A percentile compares a stretch with the other conserved stretches of the same genome.
phyloP scores from a whole-genome alignment of 2,113 vertebrate genomes.

The Thymallus thymallus region DNA sequence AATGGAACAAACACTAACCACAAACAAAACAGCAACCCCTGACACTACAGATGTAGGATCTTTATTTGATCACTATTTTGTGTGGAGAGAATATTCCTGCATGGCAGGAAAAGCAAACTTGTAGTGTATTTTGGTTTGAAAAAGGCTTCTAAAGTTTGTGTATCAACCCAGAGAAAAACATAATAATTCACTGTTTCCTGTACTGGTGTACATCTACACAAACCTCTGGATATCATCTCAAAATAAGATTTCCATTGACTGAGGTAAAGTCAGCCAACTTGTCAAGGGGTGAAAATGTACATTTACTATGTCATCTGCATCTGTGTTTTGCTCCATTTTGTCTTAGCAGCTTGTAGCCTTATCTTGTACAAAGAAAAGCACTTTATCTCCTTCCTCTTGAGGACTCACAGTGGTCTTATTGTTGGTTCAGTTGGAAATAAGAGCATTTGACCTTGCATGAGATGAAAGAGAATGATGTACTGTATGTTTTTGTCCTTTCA shows the following conservation, averaged over 20 bases:
- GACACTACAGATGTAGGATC: background rate
- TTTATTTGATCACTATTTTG: no score
- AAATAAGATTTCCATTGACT: background rate
- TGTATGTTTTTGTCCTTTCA: background rate
- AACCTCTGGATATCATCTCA: background rate
- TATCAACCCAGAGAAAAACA: no score
- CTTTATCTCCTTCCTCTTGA: conserved; percentile 31
- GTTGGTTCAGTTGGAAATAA: conserved; percentile 29
- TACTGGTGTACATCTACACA: no score
- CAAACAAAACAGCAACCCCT: conserved; percentile 26
- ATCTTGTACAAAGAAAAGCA: conserved; percentile 40
- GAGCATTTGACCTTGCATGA: conserved; percentile 59
- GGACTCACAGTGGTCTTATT: conserved; percentile 31
- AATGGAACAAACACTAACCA: conserved; percentile 43
- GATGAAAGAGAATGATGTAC: conserved; percentile 25
- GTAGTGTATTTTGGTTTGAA: no score
- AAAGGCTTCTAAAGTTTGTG: no score
- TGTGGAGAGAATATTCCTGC: no score
- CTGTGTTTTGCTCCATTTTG: conserved; percentile 14
- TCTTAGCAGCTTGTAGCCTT: conserved; percentile 21
- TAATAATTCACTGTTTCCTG: no score
- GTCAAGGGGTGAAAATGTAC: background rate
- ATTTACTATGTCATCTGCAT: background rate
- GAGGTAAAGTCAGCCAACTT: background rate
- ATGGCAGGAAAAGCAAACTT: no score